Conservation (phyloP, 2,797 vertebrate genomes). For the Sorex maritimensis region DNA sequence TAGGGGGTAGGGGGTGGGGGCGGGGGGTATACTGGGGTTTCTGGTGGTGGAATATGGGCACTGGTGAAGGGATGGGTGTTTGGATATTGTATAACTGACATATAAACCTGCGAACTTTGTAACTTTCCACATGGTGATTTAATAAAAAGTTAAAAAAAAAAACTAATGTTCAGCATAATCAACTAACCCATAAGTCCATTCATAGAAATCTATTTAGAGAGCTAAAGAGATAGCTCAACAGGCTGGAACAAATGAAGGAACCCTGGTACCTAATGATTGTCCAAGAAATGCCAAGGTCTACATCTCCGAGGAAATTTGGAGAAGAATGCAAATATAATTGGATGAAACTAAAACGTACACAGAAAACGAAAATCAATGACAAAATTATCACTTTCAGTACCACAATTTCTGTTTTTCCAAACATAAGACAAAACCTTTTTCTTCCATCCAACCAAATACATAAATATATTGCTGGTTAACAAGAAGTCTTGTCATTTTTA, state of each 20-base stretch:
- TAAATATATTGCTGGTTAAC: slow-evolving; percentile 27
- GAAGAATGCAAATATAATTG: not conserved
- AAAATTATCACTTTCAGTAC: not conserved
- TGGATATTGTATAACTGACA: no score
- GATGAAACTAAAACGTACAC: slow-evolving; percentile 17
- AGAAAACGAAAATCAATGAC: not conserved
- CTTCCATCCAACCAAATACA: not conserved
- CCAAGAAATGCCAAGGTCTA: no score
- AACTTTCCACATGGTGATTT: no score
- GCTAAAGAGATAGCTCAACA: no score
- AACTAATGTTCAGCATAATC: not conserved
- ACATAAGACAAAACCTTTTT: not conserved
- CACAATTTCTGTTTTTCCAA: not conserved
- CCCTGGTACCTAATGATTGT: no score
- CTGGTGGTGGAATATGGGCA: no score
- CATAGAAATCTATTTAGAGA: not conserved
- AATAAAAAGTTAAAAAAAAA: no score
- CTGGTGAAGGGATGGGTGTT: no score
- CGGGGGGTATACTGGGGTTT: no score
- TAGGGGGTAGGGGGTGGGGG: no score
- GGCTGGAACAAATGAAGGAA: no score
- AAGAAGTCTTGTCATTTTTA: not conserved
- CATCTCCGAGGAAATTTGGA: not conserved
- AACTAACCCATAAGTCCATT: not conserved
- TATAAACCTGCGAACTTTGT: no score